Percentiles rank a stretch among this genome's conserved stretches.
Conservation (phyloP, 2,888 invertebrate species). For the Drosophila antonietae region DNA sequence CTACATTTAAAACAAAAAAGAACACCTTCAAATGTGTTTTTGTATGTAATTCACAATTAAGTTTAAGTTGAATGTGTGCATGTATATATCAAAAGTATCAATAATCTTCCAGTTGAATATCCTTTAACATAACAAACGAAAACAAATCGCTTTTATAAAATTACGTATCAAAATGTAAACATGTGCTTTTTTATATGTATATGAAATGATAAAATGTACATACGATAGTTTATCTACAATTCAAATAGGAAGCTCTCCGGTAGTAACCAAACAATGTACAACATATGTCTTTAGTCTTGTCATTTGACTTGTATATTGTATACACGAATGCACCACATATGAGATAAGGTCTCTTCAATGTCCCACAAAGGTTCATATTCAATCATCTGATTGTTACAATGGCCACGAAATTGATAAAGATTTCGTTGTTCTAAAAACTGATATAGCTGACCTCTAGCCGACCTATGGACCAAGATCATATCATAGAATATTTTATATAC, state of each 20-base stretch:
- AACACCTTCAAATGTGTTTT: conserved; percentile 45
- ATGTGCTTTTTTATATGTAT: conserved; percentile 11
- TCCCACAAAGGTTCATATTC: not conserved
- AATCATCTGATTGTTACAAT: not conserved
- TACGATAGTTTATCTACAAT: conserved; percentile 32
- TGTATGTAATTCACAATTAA: conserved; percentile 54
- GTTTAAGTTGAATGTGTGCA: conserved; percentile 64
- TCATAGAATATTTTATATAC: not conserved
- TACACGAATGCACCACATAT: not conserved
- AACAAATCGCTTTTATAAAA: conserved; percentile 62
- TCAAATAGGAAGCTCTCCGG: conserved; percentile 13
- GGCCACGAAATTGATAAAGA: not conserved
- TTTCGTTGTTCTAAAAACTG: not conserved
- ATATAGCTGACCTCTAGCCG: not conserved
- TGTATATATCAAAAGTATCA: conserved; percentile 63
- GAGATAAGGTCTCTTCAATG: conserved; percentile 32
- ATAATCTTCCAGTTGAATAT: conserved; percentile 68
- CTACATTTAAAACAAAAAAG: conserved; percentile 7
- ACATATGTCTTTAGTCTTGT: conserved; percentile 41
- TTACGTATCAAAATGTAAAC: conserved; percentile 37
- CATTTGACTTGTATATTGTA: conserved; percentile 11
- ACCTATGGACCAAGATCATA: not conserved
- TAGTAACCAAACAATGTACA: conserved; percentile 38
- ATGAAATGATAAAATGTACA: conserved; percentile 7
- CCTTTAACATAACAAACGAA: conserved; percentile 38